Evolutionary conservation across 2,113 vertebrate genomes (phyloP), one percentile per base, ranked within the genome.

Genomic region (Salminus brasiliensis): DNA sequence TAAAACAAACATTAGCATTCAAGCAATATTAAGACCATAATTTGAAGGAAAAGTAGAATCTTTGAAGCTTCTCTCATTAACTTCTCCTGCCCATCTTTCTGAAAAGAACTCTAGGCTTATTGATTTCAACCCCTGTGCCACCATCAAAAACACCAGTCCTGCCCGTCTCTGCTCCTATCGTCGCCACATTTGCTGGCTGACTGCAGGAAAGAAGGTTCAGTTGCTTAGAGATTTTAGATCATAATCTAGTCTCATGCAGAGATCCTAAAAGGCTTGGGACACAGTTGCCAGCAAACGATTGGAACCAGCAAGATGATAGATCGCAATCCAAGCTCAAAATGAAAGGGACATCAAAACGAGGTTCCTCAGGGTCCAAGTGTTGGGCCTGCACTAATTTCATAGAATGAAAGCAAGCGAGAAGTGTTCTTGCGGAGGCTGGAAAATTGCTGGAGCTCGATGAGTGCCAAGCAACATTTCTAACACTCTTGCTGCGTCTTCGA

Each of bases 291-390:
- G 39, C 59, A 80, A 80, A 80, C 21, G 59, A 66, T 60, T 59
- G 49, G 59, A 76, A 72, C 47, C 69, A 62, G 34, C 27, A 29
- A 60, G 68, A 72, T 32, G 29, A 57, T 72, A 80, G 74, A 81
- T 77, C 77, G 77, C 53, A 81, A 76, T 63, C 69, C 76, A 59
- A 53, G 60, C 68, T 76, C 59, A 71, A 77, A 77, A 75, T 62
- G 59, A 73, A 80, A 72, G 47, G 69, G 65, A 77, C 32, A 52
- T 83, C 66, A 80, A 70, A 79, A 62, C 21, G 49, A 52, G 49
- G 74, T 81, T 76, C 74, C 34, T 67, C 52, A 45, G 62, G 52
- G 32, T 60, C 23, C 0, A 49, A 53, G 74, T 39, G 25, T 77
- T 60, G 68, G 43, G n/a, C 65, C 52, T 36, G 57, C 52, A 67